Base-by-base conservation (phyloP, 1,140 invertebrate genomes). In the Cepaea nemoralis region DNA sequence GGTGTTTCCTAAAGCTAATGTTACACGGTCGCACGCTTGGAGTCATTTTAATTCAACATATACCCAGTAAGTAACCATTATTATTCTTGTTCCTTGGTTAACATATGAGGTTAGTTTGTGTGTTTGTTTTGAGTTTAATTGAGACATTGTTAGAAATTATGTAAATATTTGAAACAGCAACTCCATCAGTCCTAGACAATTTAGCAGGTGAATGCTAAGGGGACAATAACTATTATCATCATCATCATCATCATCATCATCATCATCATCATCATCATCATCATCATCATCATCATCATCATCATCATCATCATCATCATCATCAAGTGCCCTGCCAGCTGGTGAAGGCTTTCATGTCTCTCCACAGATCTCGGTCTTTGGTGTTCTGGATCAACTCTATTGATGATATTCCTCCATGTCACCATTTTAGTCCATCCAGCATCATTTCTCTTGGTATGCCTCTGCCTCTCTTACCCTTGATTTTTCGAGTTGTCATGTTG, bases 21-120 rank as follows among this genome's bases (percentile, higher is more conserved):
- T 96, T 70, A 94, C 94, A 6, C 87, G 92, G 70, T 92, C 95
- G 0, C 88, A 92, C 35, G 87, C 89, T 10, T 98, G 97, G 97
- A 95, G 95, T 88, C 87, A 93, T 24, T 97, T 98, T 87, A 92
- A 93, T 39, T 92, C 94, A 50, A 92, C 94, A 76, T 97, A 95
- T 89, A 96, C 95, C 81, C 96, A 93, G 94, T 94, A 89, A 89
- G 91, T 80, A n/a, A n/a, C n/a, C 83, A n/a, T n/a, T n/a, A n/a
- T n/a, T n/a, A n/a, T n/a, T n/a, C n/a, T n/a, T n/a, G n/a, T n/a
- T n/a, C n/a, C n/a, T n/a, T n/a, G n/a, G n/a, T n/a, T n/a, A n/a
- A n/a, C n/a, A n/a, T n/a, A n/a, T n/a, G n/a, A n/a, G n/a, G n/a
- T n/a, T n/a, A n/a, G n/a, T n/a, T n/a, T n/a, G n/a, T n/a, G n/a